These are phyloP conservation scores for Zelostemma sp. DNA, from an alignment of 1,140 invertebrate species.

Conservation along the genomic window DNA sequence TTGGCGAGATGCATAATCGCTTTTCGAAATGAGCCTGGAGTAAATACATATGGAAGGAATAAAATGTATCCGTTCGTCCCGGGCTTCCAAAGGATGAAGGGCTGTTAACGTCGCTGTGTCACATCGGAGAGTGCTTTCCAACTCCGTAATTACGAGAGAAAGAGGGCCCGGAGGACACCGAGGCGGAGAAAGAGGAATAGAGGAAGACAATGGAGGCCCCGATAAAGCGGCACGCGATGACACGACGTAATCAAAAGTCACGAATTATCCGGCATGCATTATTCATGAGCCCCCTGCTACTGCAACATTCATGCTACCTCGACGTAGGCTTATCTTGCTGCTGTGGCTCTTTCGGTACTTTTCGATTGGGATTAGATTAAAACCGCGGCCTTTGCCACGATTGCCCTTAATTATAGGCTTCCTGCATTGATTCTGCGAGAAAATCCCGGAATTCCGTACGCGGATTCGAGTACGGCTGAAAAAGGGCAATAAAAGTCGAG, in stretches of 20 bases:
- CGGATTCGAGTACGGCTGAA: background rate
- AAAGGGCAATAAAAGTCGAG: too few species aligned
- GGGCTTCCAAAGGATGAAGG: slow-evolving; percentile 8
- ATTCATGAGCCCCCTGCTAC: slow-evolving; percentile 48
- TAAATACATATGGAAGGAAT: too few species aligned
- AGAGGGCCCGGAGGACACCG: slow-evolving; percentile 17
- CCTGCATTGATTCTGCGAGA: too few species aligned
- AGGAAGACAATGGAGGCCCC: slow-evolving; percentile 39
- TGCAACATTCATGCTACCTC: slow-evolving; percentile 50
- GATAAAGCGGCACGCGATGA: slow-evolving; percentile 56
- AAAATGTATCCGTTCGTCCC: too few species aligned
- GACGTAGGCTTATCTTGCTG: slow-evolving; percentile 28
- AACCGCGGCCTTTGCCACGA: slow-evolving; percentile 3
- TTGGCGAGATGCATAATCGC: too few species aligned
- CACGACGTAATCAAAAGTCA: slow-evolving; percentile 60
- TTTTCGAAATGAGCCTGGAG: too few species aligned
- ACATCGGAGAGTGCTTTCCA: slow-evolving; percentile 37
- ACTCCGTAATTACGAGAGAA: slow-evolving; percentile 37
- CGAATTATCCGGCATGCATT: slow-evolving; percentile 58
- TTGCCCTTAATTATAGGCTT: background rate
- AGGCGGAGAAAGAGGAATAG: slow-evolving; percentile 12
- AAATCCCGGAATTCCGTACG: background rate
- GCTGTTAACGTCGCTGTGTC: slow-evolving; percentile 36
- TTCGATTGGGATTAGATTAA: slow-evolving; percentile 19
- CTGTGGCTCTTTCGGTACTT: slow-evolving; percentile 23